These are phyloP conservation scores for Sebastiscus albofasciatus DNA, from an alignment of 2,797 vertebrate genomes.

Conservation along the genomic window DNA sequence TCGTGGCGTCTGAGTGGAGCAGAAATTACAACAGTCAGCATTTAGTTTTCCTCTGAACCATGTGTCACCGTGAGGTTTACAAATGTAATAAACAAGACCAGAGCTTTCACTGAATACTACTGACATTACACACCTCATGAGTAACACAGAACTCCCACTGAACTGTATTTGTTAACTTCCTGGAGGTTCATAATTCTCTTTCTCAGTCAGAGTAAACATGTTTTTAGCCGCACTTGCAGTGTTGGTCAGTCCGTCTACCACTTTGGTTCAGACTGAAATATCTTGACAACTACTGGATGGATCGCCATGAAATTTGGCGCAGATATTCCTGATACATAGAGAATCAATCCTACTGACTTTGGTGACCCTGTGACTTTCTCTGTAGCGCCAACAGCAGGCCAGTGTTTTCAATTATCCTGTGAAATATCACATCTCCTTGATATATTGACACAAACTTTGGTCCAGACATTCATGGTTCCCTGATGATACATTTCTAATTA, in stretches of 20 bases:
- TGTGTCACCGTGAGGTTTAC: constrained; percentile 25
- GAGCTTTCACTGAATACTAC: not conserved
- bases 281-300: not conserved
- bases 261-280: not conserved
- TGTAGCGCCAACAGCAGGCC: not conserved
- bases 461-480: not conserved
- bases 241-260: not conserved
- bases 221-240: not conserved
- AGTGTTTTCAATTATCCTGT: not conserved
- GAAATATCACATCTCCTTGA: not conserved
- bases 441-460: not conserved
- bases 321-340: not conserved
- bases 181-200: not conserved
- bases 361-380: not conserved
- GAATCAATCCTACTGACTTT: not conserved
- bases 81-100: not conserved
- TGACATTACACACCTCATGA: constrained; percentile 2
- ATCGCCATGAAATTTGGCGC: not conserved
- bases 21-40: constrained; percentile 36
- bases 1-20: constrained; percentile 78
- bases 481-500: not conserved
- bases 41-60: not conserved
- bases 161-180: not conserved
- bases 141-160: not conserved
- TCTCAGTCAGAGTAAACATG: not conserved